Evolutionary conservation across 2,797 vertebrate genomes (phyloP).

Genomic region (Propithecus perrieri): DNA sequence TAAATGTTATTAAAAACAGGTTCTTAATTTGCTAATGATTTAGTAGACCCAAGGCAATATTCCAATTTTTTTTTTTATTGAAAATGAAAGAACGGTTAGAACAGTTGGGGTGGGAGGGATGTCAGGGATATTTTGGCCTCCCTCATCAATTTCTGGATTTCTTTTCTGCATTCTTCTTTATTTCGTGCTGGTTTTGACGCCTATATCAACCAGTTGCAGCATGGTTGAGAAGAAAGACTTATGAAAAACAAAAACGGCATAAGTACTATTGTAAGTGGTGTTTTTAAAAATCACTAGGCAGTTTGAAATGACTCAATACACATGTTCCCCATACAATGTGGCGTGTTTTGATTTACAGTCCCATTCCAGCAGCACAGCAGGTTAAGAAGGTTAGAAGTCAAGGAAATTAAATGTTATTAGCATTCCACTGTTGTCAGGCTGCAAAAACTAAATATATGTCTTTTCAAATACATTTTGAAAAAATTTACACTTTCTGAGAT

Average conservation of each 20-base stretch:
- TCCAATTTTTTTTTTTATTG: slow-evolving; percentile 92
- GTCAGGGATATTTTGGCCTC: slow-evolving; percentile 80
- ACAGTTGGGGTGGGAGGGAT: slow-evolving; percentile 81
- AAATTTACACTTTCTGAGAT: slow-evolving; percentile 76
- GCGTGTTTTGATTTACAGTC: slow-evolving; percentile 83
- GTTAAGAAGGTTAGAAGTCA: slow-evolving; percentile 86
- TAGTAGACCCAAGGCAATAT: slow-evolving; percentile 93
- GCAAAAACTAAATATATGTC: slow-evolving; percentile 77
- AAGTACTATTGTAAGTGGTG: slow-evolving; percentile 82
- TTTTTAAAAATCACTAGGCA: slow-evolving; percentile 83
- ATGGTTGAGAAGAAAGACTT: slow-evolving; percentile 78
- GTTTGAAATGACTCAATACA: slow-evolving; percentile 83
- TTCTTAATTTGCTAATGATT: slow-evolving; percentile 99
- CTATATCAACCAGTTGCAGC: slow-evolving; percentile 77
- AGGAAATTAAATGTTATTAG: slow-evolving; percentile 87
- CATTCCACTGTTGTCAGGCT: slow-evolving; percentile 81
- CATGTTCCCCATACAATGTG: slow-evolving; percentile 79
- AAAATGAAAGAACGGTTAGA: slow-evolving; percentile 90
- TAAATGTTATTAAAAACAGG: slow-evolving; percentile 97
- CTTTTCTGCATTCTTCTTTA: slow-evolving; percentile 69
- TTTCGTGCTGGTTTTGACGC: slow-evolving; percentile 79
- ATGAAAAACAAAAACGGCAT: slow-evolving; percentile 80
- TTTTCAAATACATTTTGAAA: slow-evolving; percentile 84
- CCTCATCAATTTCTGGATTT: slow-evolving; percentile 77
- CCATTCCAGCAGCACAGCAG: slow-evolving; percentile 81